A percentile compares a stretch with the other conserved stretches of the same genome.
These are phyloP conservation scores for Argyrosomus regius DNA, from an alignment of 2,797 vertebrate genomes.

Conservation along the genomic window DNA sequence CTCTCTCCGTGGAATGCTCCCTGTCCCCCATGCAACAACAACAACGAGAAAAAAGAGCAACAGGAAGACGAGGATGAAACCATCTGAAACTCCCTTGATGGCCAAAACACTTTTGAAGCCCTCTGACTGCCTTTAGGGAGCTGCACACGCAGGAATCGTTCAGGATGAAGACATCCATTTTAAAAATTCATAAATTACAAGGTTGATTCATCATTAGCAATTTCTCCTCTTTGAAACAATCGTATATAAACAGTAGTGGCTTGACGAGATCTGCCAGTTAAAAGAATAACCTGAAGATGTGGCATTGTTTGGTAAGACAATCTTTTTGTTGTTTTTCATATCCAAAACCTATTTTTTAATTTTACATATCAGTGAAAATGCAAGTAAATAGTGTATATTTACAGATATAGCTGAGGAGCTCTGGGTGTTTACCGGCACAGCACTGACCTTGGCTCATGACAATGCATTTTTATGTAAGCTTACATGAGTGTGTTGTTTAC, in stretches of 20 bases:
- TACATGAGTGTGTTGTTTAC: constrained; percentile 7
- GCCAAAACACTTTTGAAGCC: constrained; percentile 59
- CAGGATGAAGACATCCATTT: constrained; percentile 41
- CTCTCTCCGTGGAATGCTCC: constrained; percentile 21
- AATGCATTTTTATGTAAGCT: constrained; percentile 51
- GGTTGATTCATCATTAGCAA: constrained; percentile 15
- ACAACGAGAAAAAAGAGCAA: constrained; percentile 43
- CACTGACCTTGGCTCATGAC: constrained; percentile 48
- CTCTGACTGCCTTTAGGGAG: constrained; percentile 47
- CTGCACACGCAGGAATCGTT: constrained; percentile 34
- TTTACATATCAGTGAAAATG: background rate
- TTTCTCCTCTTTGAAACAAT: background rate
- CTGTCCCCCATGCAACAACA: constrained; percentile 12
- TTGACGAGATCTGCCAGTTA: background rate
- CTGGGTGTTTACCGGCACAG: constrained; percentile 1
- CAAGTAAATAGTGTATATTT: constrained; percentile 2
- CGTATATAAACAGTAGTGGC: background rate
- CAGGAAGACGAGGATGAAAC: constrained; percentile 56
- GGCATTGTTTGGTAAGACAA: background rate
- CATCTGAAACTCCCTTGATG: constrained; percentile 52
- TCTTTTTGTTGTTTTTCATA: background rate
- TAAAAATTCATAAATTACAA: constrained; percentile 17
- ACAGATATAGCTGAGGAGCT: constrained; percentile 15
- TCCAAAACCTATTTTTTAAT: background rate
- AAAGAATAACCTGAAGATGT: background rate